Conservation (phyloP, 2,888 invertebrate genomes). For the Vesta saturnalis region DNA sequence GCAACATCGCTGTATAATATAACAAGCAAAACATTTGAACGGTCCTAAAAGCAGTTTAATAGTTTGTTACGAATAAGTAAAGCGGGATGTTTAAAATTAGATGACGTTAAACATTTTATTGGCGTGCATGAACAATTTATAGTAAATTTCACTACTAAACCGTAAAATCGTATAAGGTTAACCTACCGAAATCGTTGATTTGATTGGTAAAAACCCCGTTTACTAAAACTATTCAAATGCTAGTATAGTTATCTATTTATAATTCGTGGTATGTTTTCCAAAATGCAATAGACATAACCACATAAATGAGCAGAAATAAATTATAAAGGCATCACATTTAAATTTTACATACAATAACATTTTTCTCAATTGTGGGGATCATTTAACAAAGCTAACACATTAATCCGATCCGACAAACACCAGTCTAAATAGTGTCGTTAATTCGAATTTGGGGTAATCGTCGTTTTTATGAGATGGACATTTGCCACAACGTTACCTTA, state of each 20-base stretch:
- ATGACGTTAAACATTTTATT: not conserved
- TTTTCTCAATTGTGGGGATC: conserved; percentile 13
- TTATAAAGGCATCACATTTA: not conserved
- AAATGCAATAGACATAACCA: not conserved
- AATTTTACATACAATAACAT: not conserved
- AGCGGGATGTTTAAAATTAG: conserved; percentile 4
- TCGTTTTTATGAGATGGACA: conserved; percentile 1
- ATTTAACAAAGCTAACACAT: not conserved
- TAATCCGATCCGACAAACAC: not conserved
- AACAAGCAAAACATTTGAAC: not conserved
- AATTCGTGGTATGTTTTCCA: too few relatives aligned
- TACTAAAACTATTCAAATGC: too few relatives aligned
- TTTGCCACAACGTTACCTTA: not conserved
- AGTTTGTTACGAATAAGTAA: not conserved
- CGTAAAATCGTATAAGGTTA: too few relatives aligned
- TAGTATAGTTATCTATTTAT: too few relatives aligned
- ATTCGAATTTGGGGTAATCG: conserved; percentile 10
- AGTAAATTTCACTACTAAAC: not conserved
- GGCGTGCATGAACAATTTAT: not conserved
- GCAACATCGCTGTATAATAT: conserved; percentile 1
- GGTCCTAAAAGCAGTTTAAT: conserved; percentile 2
- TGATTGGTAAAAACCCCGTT: too few relatives aligned
- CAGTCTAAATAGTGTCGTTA: not conserved
- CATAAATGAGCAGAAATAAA: not conserved
- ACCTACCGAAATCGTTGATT: too few relatives aligned